Base-by-base conservation (phyloP, 2,888 invertebrate species). In the Drosophila incognita region DNA sequence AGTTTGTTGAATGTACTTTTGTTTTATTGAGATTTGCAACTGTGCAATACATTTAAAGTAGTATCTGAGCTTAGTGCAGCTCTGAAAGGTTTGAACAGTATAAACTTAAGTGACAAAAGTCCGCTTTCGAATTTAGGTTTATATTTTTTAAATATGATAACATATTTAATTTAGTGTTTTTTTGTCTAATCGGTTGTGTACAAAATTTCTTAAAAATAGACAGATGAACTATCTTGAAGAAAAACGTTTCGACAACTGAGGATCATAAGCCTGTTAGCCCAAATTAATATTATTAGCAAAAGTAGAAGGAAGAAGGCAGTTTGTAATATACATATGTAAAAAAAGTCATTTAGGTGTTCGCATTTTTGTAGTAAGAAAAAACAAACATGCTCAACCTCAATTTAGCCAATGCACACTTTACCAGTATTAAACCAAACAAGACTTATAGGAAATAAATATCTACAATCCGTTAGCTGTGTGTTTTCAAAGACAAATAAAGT, bases 1-100 rank as follows among this genome's bases (percentile, higher is more conserved):
- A 63, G 38, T 38, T 54, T 38, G 42, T 21, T 36, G 58, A 35
- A 58, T 76, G n/a, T 11, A 18, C 33, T 36, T 48, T 38, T 38
- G 24, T 38, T 31, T 52, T 31, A 24, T 52, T 27, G n/a, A 13
- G 31, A 56, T 61, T 56, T 61, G 40, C 24, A 40, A 24, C 27
- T 33, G 38, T 3, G 40, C 38, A 40, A 33, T 3, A 31, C 15
- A 54, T 33, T 24, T 38, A 4, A 40, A 33, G n/a, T 11, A 15
- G 36, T n/a, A 33, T 13, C 31, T 2, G 8, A 31, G 38, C 3
- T 29, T 15, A 31, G 36, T 42, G 29, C 31, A 42, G 57, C 31
- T 42, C 15, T 24, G 8, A 21, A 33, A 38, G 38, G 15, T 54
- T 49, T 27, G 10, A 24, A 13, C 29, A 31, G 42, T n/a, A 15